phyloP scores from a whole-genome alignment of 2,888 invertebrate genomes.

The Drosophila yooni region DNA sequence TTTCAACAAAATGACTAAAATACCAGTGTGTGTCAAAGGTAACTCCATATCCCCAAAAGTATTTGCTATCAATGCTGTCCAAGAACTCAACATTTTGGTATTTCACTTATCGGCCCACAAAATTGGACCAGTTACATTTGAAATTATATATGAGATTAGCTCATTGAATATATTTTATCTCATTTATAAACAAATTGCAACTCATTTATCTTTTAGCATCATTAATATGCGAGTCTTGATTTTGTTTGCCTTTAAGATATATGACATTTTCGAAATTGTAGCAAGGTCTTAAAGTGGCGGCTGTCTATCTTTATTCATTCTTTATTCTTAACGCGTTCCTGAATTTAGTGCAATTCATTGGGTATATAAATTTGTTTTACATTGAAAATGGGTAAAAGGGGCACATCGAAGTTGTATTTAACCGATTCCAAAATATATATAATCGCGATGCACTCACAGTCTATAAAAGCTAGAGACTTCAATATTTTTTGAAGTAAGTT shows the following conservation, averaged over 20 bases:
- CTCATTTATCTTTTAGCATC: slow-evolving; percentile 11
- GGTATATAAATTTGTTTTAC: slow-evolving; percentile 37
- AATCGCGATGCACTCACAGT: too few species aligned
- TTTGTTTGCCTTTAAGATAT: slow-evolving; percentile 55
- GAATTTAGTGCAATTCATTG: slow-evolving; percentile 72
- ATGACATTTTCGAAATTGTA: slow-evolving; percentile 62
- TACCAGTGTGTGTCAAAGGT: slow-evolving; percentile 24
- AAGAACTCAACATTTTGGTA: slow-evolving; percentile 54
- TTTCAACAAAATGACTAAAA: slow-evolving; percentile 35
- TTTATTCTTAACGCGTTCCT: slow-evolving; percentile 57
- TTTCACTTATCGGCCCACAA: slow-evolving; percentile 33
- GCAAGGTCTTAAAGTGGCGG: slow-evolving; percentile 42
- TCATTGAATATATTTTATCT: slow-evolving; percentile 43
- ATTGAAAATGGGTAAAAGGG: neutral
- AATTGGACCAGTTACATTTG: slow-evolving; percentile 65
- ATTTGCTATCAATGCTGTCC: slow-evolving; percentile 42
- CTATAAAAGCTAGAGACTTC: too few species aligned
- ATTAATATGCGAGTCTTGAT: slow-evolving; percentile 67
- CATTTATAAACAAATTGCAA: slow-evolving; percentile 57
- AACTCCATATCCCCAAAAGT: slow-evolving; percentile 28
- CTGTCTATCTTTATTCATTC: slow-evolving; percentile 25
- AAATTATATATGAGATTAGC: slow-evolving; percentile 33
- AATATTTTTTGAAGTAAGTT: too few species aligned
- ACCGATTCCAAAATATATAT: neutral
- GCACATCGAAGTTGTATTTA: neutral